Evolutionary conservation across 2,888 invertebrate species (phyloP).

Genomic region (Dasysyrphus albostriatus): DNA sequence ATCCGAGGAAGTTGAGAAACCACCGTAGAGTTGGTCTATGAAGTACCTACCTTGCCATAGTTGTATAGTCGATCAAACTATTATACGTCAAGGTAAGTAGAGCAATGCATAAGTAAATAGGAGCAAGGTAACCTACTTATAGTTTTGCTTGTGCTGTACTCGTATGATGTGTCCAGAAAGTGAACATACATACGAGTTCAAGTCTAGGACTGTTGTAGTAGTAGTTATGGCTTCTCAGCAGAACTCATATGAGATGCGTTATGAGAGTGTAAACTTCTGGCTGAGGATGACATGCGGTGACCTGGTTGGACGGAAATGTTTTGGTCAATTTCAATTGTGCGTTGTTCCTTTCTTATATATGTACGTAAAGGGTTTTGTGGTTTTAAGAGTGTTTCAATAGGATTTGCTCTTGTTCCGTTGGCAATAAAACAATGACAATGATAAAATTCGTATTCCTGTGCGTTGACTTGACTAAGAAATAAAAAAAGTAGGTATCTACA

Average conservation of each 20-base stretch:
- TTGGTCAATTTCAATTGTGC: conserved; percentile 11
- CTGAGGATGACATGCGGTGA: conserved; percentile 27
- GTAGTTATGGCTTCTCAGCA: conserved; percentile 35
- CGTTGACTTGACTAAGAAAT: conserved; percentile 49
- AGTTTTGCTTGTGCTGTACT: background rate
- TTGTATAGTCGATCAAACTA: conserved; percentile 29
- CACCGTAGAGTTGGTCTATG: too few species aligned
- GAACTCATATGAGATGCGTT: conserved; percentile 51
- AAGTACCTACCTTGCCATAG: background rate
- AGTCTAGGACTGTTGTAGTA: conserved; percentile 53
- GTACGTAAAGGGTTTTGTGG: conserved; percentile 53
- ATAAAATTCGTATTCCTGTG: conserved; percentile 38
- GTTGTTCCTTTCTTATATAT: background rate
- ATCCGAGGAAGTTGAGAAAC: conserved; percentile 31
- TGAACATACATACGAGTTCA: conserved; percentile 24
- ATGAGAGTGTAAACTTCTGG: conserved; percentile 39
- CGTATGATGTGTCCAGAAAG: conserved; percentile 21
- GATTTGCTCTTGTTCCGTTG: conserved; percentile 36
- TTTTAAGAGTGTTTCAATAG: conserved; percentile 44
- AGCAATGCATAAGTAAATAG: conserved; percentile 40
- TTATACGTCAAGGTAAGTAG: conserved; percentile 60
- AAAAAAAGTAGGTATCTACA: background rate
- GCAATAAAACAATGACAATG: conserved; percentile 33
- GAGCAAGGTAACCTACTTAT: conserved; percentile 63
- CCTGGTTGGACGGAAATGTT: conserved; percentile 36